Percentiles rank a stretch among this genome's conserved stretches.
Conservation (phyloP, 1,140 invertebrate species). For the Ostrea denselamellosa region DNA sequence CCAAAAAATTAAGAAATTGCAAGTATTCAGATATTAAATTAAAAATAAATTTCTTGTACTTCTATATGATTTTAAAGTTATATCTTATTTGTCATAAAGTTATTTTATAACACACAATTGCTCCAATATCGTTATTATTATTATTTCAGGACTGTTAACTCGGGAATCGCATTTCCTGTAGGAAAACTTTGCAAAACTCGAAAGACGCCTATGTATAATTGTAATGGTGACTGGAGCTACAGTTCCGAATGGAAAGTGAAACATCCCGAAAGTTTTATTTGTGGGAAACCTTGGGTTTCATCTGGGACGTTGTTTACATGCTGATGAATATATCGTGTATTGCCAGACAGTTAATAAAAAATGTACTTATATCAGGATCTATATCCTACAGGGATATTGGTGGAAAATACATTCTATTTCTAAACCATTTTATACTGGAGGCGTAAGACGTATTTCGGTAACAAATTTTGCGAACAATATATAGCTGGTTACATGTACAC, state of each 20-base stretch:
- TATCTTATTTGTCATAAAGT: not conserved
- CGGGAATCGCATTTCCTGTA: not conserved
- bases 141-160: not conserved
- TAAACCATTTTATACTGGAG: too few relatives aligned
- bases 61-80: not conserved
- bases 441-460: too few relatives aligned
- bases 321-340: not conserved
- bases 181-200: constrained; percentile 7
- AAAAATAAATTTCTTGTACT: not conserved
- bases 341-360: not conserved
- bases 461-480: too few relatives aligned
- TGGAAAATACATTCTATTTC: too few relatives aligned
- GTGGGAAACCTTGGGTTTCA: not conserved
- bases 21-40: not conserved
- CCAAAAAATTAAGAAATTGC: not conserved
- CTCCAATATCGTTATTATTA: not conserved
- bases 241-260: constrained; percentile 33
- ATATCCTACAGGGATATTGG: too few relatives aligned
- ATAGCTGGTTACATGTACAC: too few relatives aligned
- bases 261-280: constrained; percentile 16
- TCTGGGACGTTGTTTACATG: not conserved
- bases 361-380: too few relatives aligned
- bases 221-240: not conserved
- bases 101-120: not conserved
- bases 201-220: not conserved